Evolutionary conservation across 2,113 vertebrate genomes (phyloP).

Genomic region (Pluvialis apricaria): DNA sequence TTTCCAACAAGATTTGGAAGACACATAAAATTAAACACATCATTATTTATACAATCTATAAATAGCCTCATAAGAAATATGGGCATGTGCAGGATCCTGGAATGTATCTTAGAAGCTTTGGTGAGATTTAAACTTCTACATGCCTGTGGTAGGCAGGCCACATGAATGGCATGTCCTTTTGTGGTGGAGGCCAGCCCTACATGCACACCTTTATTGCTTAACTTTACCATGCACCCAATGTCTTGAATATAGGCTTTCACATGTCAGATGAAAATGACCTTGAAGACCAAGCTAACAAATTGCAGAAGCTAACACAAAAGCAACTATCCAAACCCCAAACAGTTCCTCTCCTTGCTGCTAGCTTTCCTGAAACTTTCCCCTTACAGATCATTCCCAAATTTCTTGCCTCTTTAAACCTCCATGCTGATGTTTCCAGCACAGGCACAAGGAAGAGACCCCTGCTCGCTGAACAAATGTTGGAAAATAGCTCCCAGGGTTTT

Average conservation of each 20-base stretch:
- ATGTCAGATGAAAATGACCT: not conserved
- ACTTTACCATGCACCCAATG: not conserved
- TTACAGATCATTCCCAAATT: not conserved
- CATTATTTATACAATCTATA: not conserved
- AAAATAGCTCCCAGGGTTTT: not conserved
- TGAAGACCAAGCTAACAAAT: not conserved
- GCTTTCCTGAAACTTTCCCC: not conserved
- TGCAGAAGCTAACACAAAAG: not conserved
- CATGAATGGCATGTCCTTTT: not conserved
- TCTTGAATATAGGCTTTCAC: not conserved
- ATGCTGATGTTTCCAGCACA: not conserved
- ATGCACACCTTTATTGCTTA: not conserved
- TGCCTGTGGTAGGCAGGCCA: not conserved
- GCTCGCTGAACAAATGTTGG: not conserved
- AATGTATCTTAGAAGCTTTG: not conserved
- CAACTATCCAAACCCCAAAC: not conserved
- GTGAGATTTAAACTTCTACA: not conserved
- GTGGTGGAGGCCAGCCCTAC: not conserved
- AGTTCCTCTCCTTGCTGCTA: not conserved
- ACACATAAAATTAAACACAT: not conserved
- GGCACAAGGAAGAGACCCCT: not conserved
- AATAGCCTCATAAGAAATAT: not conserved
- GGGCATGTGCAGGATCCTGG: not conserved
- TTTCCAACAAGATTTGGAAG: not conserved
- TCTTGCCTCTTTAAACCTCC: not conserved